Conservation (phyloP, 2,888 invertebrate species). For the Timema podura region DNA sequence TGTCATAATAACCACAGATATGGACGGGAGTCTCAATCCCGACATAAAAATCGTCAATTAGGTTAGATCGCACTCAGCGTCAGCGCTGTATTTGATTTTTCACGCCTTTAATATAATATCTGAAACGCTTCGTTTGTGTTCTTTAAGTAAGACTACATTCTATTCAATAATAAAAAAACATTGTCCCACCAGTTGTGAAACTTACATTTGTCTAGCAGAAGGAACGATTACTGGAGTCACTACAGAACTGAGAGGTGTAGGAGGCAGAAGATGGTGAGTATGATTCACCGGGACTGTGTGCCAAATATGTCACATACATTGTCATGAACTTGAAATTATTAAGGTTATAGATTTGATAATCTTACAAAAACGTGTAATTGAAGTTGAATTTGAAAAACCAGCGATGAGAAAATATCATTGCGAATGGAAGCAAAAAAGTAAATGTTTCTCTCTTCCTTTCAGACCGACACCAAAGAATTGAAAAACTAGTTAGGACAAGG, state of each 20-base stretch:
- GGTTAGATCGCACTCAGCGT: neutral
- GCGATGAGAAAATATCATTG: slow-evolving; percentile 28
- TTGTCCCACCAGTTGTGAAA: neutral
- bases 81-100: slow-evolving; percentile 4
- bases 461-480: slow-evolving; percentile 30
- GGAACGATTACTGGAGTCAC: neutral
- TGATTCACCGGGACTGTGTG: slow-evolving; percentile 29
- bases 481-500: slow-evolving; percentile 23
- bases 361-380: neutral
- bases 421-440: slow-evolving; percentile 17
- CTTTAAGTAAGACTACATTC: neutral
- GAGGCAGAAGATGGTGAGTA: slow-evolving; percentile 31
- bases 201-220: slow-evolving; percentile 9
- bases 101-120: neutral
- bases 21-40: slow-evolving; percentile 9
- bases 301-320: slow-evolving; percentile 30
- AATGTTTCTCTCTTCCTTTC: slow-evolving; percentile 30
- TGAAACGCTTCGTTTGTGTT: neutral
- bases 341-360: slow-evolving; percentile 29
- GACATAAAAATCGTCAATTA: neutral
- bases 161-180: slow-evolving; percentile 10
- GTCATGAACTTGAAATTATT: slow-evolving; percentile 27
- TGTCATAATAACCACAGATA: neutral
- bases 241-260: slow-evolving; percentile 19
- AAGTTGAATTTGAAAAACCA: slow-evolving; percentile 24